Evolutionary conservation across 2,113 vertebrate species (phyloP).

Genomic region (Gallinago media): DNA sequence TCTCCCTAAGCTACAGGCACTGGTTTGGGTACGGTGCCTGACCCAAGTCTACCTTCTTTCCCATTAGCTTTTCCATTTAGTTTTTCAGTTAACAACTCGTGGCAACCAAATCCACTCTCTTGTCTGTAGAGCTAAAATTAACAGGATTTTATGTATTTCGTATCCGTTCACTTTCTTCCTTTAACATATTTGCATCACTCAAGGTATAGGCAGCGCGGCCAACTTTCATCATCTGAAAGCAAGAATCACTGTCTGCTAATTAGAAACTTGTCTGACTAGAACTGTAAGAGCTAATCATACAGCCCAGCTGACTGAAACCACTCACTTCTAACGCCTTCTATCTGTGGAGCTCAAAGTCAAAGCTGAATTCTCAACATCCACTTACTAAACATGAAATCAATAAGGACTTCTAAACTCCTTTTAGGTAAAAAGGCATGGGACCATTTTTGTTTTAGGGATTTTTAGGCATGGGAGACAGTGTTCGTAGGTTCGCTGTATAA

Average conservation of each 20-base stretch:
- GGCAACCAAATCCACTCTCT: background rate
- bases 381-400: background rate
- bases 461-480: background rate
- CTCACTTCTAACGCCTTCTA: background rate
- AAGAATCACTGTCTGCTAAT: background rate
- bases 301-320: background rate
- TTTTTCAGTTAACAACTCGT: background rate
- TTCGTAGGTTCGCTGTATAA: background rate
- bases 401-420: background rate
- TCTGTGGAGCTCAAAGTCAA: background rate
- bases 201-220: background rate
- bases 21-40: background rate
- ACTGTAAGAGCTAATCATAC: background rate
- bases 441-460: too few relatives aligned
- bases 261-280: background rate
- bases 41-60: background rate
- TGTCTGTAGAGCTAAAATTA: background rate
- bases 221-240: background rate
- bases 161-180: background rate
- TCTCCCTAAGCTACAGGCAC: fast-evolving
- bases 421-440: too few relatives aligned
- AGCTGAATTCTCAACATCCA: background rate
- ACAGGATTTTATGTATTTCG: background rate
- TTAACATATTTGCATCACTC: background rate
- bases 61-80: background rate